Evolutionary conservation across 2,797 vertebrate genomes (phyloP), one percentile per base, ranked within the genome.

Genomic region (Graptemys geographica): DNA sequence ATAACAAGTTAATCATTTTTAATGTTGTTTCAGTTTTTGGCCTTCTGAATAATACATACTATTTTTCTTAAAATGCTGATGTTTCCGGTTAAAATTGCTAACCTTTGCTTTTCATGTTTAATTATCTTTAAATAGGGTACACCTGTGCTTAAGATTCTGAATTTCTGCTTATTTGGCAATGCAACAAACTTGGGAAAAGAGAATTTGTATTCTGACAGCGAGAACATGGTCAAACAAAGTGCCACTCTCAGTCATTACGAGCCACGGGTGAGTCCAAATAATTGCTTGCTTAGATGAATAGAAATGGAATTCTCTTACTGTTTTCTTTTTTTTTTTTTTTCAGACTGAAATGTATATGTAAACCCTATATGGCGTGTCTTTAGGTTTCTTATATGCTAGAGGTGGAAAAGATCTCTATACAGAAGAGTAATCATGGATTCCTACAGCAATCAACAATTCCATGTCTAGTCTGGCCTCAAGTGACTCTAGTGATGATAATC

Each of bases 231-330:
- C 90, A 90, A 94, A 74, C 76, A 81, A 51, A 56, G 85, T 69
- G 65, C 72, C 5, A 0, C 37, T 12, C 25, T 85, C 69, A 78
- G 53, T 92, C 49, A 4, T 31, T 79, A 23, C 57, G 21, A 94
- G 44, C 90, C 88, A 76, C 95, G 87, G 95, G 97, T 97, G 90
- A 96, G 96, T 47, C 69, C 41, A 53, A 79, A 84, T 52, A 19
- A 2, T 0, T 31, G 3, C 2, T 78, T 86, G 88, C 0, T 6
- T 2, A 2, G 1, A 5, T 11, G 49, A 89, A 31, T 37, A 83
- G 23, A 41, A 81, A 37, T 8, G 78, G 88, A 69, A 8, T 62
- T 47, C 23, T 83, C 47, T 62, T 86, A 21, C 6, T 37, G 16
- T 3, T 0, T 41, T 41, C 5, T 41, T 41, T 41, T 41, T 41